Percentiles rank a stretch among this genome's conserved stretches.
Conservation (phyloP, 2,888 invertebrate genomes). For the Diabrotica balteata region DNA sequence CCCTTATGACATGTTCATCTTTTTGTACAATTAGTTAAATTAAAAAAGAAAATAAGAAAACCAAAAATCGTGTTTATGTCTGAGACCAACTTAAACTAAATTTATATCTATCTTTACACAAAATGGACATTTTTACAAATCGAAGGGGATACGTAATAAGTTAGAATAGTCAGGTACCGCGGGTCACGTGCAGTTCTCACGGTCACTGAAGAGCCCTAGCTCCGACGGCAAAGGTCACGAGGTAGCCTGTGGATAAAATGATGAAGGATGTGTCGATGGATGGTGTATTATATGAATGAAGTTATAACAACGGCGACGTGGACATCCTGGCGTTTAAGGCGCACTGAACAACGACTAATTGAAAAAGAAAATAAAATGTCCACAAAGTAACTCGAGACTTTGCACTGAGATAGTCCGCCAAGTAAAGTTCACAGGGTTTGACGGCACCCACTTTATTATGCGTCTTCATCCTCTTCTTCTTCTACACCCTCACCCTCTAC, state of each 20-base stretch:
- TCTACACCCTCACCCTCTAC: conserved; percentile 59
- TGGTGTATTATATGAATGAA: conserved; percentile 27
- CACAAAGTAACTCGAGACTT: conserved; percentile 57
- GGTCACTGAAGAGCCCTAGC: conserved; percentile 50
- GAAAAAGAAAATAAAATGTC: conserved; percentile 33
- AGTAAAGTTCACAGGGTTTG: conserved; percentile 50
- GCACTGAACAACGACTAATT: conserved; percentile 38
- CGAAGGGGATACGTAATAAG: conserved; percentile 61
- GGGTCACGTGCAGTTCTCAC: conserved; percentile 51
- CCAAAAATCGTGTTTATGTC: conserved; percentile 37
- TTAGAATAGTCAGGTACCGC: conserved; percentile 57
- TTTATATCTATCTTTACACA: conserved; percentile 63
- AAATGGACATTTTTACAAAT: conserved; percentile 63
- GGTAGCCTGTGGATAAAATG: conserved; percentile 51
- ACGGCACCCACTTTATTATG: conserved; percentile 56
- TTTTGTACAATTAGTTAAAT: conserved; percentile 48
- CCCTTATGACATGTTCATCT: conserved; percentile 39
- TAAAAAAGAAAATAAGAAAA: conserved; percentile 31
- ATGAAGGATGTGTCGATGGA: conserved; percentile 27
- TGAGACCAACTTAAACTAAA: conserved; percentile 59
- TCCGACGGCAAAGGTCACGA: conserved; percentile 49
- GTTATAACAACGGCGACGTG: conserved; percentile 29
- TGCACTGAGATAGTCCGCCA: conserved; percentile 53
- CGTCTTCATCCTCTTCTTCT: conserved; percentile 61
- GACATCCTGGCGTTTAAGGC: conserved; percentile 37